Evolutionary conservation across 2,797 vertebrate genomes (phyloP).

Genomic region (Pterois miles): DNA sequence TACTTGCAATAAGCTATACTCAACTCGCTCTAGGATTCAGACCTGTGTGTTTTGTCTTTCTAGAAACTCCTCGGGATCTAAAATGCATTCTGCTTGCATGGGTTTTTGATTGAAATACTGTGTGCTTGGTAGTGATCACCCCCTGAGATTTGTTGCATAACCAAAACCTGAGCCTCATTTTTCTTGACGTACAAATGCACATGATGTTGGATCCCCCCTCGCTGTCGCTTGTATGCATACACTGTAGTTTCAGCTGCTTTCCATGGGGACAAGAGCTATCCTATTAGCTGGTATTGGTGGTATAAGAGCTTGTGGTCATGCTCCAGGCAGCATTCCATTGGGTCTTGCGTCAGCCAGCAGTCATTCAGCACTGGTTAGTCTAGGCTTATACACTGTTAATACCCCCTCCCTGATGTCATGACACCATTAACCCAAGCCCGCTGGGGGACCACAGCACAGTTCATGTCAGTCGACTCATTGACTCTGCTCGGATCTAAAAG

Average conservation of each 20-base stretch:
- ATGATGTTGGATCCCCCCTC: background rate
- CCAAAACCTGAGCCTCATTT: background rate
- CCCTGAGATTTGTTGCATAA: constrained; percentile 13
- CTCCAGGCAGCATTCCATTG: constrained; percentile 80
- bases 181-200: background rate
- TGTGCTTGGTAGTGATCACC: background rate
- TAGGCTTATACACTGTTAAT: constrained; percentile 81
- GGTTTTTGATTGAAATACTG: background rate
- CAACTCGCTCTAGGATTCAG: constrained; percentile 31
- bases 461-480: constrained; percentile 51
- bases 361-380: constrained; percentile 78
- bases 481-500: constrained; percentile 47
- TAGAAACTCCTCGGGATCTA: background rate
- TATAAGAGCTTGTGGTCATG: constrained; percentile 66
- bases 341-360: constrained; percentile 80
- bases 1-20: constrained; percentile 62
- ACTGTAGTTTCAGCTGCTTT: constrained; percentile 20
- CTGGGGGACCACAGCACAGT: constrained; percentile 55
- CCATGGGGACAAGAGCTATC: constrained; percentile 36
- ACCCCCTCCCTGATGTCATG: constrained; percentile 74
- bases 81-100: background rate
- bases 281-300: constrained; percentile 59
- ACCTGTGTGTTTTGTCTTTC: constrained; percentile 7
- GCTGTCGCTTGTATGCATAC: background rate
- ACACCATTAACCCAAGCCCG: constrained; percentile 75